Conservation (phyloP, 2,797 vertebrate species). For the Halcyon chelicuti region DNA sequence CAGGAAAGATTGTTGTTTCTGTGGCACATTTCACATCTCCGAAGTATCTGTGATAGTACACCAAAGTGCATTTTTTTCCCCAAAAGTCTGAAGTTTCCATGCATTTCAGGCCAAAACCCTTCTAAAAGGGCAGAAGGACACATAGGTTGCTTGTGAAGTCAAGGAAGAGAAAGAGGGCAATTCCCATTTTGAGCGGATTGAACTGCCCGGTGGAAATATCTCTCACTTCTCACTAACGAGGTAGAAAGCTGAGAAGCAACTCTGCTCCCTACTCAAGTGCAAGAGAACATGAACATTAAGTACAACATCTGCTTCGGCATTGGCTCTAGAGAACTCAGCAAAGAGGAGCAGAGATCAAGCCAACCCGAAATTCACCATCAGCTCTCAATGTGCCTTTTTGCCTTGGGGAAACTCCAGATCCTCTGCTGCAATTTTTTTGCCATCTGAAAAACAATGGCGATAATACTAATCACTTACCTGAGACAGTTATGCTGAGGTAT, state of each 20-base stretch:
- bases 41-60: not conserved
- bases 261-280: constrained; percentile 41
- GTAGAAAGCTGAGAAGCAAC: constrained; percentile 48
- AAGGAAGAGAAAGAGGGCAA: constrained; percentile 30
- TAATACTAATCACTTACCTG: constrained; percentile 48
- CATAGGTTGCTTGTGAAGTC: constrained; percentile 13
- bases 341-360: constrained; percentile 29
- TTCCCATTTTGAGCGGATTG: not conserved
- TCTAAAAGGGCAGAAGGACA: constrained; percentile 18
- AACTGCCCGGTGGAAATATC: constrained; percentile 32
- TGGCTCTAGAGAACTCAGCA: constrained; percentile 2
- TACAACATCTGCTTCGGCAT: constrained; percentile 29
- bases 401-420: constrained; percentile 21
- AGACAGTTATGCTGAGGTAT: constrained; percentile 6
- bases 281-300: constrained; percentile 56
- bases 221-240: constrained; percentile 53
- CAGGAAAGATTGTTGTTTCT: not conserved
- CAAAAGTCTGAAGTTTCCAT: not conserved
- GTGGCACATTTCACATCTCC: not conserved
- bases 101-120: not conserved
- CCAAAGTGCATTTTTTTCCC: too few species aligned
- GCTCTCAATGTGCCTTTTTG: not conserved
- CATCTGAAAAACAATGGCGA: not conserved
- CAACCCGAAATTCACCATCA: constrained; percentile 3
- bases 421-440: not conserved